Evolutionary conservation across 1,140 invertebrate genomes (phyloP).

Genomic region (Drosophila asahinai): DNA sequence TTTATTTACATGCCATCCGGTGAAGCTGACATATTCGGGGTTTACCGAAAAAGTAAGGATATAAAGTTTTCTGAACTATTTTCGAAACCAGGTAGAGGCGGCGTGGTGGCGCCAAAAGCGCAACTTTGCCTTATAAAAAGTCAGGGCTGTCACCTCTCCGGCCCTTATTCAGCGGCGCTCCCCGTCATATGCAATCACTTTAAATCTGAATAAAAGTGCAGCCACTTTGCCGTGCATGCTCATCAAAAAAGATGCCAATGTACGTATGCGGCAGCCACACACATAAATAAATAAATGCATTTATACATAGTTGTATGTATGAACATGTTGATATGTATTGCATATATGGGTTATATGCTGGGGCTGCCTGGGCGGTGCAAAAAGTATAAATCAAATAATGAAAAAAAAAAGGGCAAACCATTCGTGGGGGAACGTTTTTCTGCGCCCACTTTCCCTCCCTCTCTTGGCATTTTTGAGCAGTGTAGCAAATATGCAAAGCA

Average conservation of each 20-base stretch:
- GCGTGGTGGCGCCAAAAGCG: conserved; percentile 31
- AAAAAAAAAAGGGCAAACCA: conserved; percentile 38
- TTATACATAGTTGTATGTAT: conserved; percentile 15
- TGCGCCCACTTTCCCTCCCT: background rate
- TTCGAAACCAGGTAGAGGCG: conserved; percentile 44
- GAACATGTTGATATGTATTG: conserved; percentile 15
- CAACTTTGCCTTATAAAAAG: conserved; percentile 26
- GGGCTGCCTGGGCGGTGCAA: conserved; percentile 6
- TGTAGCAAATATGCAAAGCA: conserved; percentile 60
- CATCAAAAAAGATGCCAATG: conserved; percentile 62
- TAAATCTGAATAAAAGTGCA: conserved; percentile 61
- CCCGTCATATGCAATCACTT: conserved; percentile 59
- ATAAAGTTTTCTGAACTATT: conserved; percentile 28
- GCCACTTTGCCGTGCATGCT: conserved; percentile 57
- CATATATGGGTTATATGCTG: conserved; percentile 21
- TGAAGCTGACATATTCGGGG: conserved; percentile 16
- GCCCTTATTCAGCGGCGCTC: background rate
- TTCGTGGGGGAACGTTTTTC: background rate
- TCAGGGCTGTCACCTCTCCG: background rate
- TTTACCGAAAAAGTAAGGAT: conserved; percentile 19
- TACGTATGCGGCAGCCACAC: conserved; percentile 5
- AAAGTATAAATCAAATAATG: conserved; percentile 55
- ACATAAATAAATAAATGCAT: conserved; percentile 12
- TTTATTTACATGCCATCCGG: conserved; percentile 22
- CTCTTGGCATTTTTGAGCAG: background rate